A percentile compares a stretch with the other conserved stretches of the same genome.
Evolutionary conservation across 2,797 vertebrate genomes (phyloP).

Genomic region (Lycodopsis pacificus): DNA sequence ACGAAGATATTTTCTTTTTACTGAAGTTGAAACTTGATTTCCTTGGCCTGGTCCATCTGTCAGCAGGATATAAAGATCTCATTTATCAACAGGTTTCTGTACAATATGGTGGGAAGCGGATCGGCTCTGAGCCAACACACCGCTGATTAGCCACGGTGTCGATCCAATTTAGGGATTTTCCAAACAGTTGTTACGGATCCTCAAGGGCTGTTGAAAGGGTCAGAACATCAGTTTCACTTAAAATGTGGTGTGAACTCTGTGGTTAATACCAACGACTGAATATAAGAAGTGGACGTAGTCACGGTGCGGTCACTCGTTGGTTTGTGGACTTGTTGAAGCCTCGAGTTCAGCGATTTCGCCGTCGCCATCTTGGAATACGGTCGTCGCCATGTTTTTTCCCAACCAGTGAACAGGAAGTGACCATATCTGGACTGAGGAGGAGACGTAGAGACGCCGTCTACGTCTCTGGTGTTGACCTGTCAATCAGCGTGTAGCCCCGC

Average conservation of each 20-base stretch:
- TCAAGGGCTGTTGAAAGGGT: background rate
- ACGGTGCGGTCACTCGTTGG: too few species aligned
- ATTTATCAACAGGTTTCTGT: background rate
- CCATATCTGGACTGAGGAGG: too few species aligned
- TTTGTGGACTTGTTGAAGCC: too few species aligned
- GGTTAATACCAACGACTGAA: too few species aligned
- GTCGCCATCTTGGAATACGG: too few species aligned
- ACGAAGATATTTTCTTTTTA: background rate
- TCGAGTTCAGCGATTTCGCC: too few species aligned
- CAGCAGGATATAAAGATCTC: background rate
- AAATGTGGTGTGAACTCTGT: background rate
- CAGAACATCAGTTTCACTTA: background rate
- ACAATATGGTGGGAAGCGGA: background rate
- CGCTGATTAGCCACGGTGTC: slow-evolving; percentile 24
- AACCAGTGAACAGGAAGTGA: too few species aligned
- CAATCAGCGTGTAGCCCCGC: too few species aligned
- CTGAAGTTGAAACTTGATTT: background rate
- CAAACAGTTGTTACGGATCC: slow-evolving; percentile 8
- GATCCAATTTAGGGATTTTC: slow-evolving; percentile 33
- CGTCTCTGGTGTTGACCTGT: too few species aligned
- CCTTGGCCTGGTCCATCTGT: background rate
- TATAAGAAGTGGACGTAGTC: too few species aligned
- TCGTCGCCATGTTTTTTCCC: too few species aligned
- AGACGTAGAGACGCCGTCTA: too few species aligned
- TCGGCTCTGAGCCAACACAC: background rate